Percentiles rank a stretch among this genome's conserved stretches.
phyloP scores from a whole-genome alignment of 2,888 invertebrate genomes.

The Xylota sylvarum region DNA sequence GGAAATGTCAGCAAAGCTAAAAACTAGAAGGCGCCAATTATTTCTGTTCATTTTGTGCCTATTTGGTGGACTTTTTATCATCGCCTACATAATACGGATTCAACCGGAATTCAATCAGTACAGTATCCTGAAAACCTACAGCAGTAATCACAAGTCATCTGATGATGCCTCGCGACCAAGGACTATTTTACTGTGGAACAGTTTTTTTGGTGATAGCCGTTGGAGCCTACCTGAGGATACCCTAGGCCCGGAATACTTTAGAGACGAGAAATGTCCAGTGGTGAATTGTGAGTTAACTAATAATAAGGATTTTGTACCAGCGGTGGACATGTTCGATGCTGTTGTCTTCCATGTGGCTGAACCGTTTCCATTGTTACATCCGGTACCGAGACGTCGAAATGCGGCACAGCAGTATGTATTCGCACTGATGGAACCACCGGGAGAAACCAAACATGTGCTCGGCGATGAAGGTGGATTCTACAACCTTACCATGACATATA shows the following conservation, averaged over 20 bases:
- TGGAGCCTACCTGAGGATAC: constrained; percentile 81
- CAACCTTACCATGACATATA: constrained; percentile 87
- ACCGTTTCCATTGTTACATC: constrained; percentile 80
- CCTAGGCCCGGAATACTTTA: constrained; percentile 80
- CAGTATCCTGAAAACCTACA: constrained; percentile 79
- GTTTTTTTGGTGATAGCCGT: constrained; percentile 81
- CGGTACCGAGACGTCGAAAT: constrained; percentile 83
- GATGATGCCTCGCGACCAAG: constrained; percentile 46
- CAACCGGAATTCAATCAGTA: constrained; percentile 82
- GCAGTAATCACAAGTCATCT: neutral
- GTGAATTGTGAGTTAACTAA: constrained; percentile 85
- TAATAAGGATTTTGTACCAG: constrained; percentile 81
- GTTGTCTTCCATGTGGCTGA: constrained; percentile 86
- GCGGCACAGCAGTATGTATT: constrained; percentile 86
- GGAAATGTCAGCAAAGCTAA: constrained; percentile 45
- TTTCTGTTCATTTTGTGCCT: constrained; percentile 28
- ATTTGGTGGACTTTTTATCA: constrained; percentile 58
- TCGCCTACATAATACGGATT: constrained; percentile 77
- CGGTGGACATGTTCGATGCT: constrained; percentile 85
- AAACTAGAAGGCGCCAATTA: neutral
- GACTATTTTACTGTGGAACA: constrained; percentile 82
- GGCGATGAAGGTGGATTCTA: constrained; percentile 85
- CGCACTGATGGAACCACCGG: constrained; percentile 85
- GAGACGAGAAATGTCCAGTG: constrained; percentile 81
- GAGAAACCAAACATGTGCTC: constrained; percentile 83